Conservation (phyloP, 1,140 invertebrate species). For the Leptinotarsa texana region DNA sequence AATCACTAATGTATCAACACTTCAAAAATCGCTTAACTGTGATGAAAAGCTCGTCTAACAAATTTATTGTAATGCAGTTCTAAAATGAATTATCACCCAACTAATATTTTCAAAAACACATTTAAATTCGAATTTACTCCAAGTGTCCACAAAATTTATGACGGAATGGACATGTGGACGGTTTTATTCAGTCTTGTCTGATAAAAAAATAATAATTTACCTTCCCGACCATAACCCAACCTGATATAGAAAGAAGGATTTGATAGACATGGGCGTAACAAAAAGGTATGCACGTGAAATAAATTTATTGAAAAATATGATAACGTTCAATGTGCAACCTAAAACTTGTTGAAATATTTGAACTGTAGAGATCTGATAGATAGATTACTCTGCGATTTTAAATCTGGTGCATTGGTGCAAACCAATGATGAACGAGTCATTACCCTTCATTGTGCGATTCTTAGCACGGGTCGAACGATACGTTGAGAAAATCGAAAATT, state of each 20-base stretch:
- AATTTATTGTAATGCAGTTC: not conserved
- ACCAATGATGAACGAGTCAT: too few relatives aligned
- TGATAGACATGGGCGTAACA: not conserved
- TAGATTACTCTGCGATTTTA: not conserved
- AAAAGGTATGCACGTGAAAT: not conserved
- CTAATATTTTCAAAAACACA: not conserved
- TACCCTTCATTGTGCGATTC: too few relatives aligned
- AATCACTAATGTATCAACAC: too few relatives aligned
- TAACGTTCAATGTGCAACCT: not conserved
- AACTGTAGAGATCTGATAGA: not conserved
- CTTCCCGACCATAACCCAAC: not conserved
- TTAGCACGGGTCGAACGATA: too few relatives aligned
- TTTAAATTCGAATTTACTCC: not conserved
- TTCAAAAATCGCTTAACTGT: too few relatives aligned
- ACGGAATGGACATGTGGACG: not conserved
- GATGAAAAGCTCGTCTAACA: too few relatives aligned
- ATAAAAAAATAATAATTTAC: not conserved
- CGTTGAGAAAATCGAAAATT: too few relatives aligned
- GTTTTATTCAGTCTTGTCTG: not conserved
- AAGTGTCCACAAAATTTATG: slow-evolving; percentile 4
- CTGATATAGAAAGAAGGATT: not conserved
- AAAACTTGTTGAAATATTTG: not conserved
- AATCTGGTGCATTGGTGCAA: too few relatives aligned
- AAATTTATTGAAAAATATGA: not conserved
- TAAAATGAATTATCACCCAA: not conserved